Base-by-base conservation (phyloP, 2,113 vertebrate genomes). In the Neofelis nebulosa region DNA sequence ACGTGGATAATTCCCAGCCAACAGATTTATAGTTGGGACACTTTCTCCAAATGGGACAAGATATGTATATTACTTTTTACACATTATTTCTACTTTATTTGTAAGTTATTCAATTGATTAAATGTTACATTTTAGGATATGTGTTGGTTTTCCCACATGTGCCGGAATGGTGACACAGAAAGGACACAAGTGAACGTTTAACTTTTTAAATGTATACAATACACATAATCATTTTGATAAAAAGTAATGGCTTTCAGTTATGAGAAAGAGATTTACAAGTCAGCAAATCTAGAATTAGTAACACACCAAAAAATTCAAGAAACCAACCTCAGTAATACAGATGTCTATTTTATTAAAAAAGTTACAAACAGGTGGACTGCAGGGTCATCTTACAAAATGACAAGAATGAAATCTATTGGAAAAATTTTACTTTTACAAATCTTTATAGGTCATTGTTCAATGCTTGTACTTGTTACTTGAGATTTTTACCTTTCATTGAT, bases 321-420 rank as follows among this genome's bases (percentile, higher is more conserved):
- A 98, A 76, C 73, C 92, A 79, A 7, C 71, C 87, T 98, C 98
- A 98, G 98, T 99, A 99, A 99, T 99, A 99, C 99, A 99, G 98
- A 98, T 98, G 98, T 99, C 98, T 99, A 99, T 99, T 99, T 99
- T 99, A 99, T 99, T 99, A 98, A 98, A 99, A 99, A 99, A 99
- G 98, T 99, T 99, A 99, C 99, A 99, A 99, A 99, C 98, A 98
- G 98, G 98, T 99, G 98, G 98, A 99, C 98, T 98, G 98, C 98
- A 98, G 98, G 98, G 98, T 98, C 90, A 74, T 98, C 98, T 99
- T 99, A 99, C 99, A 99, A 99, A 99, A 99, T 99, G 98, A 99
- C 98, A 98, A 98, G 98, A 98, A 98, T 98, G 98, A 98, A 98
- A 98, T 98, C 98, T 98, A 98, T 98, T 97, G 98, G 98, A 98